phyloP scores from a whole-genome alignment of 2,888 invertebrate genomes.

The Entomobrya multifasciata region DNA sequence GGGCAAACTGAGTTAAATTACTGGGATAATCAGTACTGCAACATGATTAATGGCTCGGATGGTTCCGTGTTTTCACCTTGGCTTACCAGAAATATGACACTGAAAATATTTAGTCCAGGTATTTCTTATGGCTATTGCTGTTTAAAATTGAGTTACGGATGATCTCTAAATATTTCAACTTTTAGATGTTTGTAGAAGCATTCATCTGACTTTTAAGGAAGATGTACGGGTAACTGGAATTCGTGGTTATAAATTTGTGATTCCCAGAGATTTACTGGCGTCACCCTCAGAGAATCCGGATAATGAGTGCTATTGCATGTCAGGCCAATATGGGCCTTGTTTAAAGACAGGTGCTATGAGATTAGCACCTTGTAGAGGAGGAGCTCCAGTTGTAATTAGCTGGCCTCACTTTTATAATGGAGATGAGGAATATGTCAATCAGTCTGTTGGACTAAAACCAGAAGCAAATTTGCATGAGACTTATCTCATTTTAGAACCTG shows the following conservation, averaged over 20 bases:
- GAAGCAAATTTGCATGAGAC: constrained; percentile 53
- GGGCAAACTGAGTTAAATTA: constrained; percentile 34
- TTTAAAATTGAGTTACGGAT: too few relatives aligned
- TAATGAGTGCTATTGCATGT: constrained; percentile 69
- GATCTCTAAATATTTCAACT: too few relatives aligned
- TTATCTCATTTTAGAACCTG: constrained; percentile 71
- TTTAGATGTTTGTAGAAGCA: constrained; percentile 69
- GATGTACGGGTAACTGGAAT: constrained; percentile 63
- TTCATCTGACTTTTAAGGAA: constrained; percentile 52
- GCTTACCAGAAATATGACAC: constrained; percentile 49
- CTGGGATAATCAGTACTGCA: constrained; percentile 67
- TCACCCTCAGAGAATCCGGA: constrained; percentile 51
- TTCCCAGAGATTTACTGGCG: constrained; percentile 49
- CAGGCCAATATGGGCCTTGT: constrained; percentile 57
- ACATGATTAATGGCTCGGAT: constrained; percentile 67
- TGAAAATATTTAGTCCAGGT: constrained; percentile 66
- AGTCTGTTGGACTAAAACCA: constrained; percentile 66
- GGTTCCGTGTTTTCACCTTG: constrained; percentile 61
- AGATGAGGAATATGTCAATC: constrained; percentile 65
- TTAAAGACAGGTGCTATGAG: constrained; percentile 64
- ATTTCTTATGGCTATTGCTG: too few relatives aligned
- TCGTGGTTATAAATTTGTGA: constrained; percentile 64
- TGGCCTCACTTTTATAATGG: constrained; percentile 73
- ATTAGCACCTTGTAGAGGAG: constrained; percentile 62
- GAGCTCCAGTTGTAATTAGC: constrained; percentile 63